These are phyloP conservation scores for Elysia chlorotica DNA, from an alignment of 1,140 invertebrate species.

Conservation along the genomic window DNA sequence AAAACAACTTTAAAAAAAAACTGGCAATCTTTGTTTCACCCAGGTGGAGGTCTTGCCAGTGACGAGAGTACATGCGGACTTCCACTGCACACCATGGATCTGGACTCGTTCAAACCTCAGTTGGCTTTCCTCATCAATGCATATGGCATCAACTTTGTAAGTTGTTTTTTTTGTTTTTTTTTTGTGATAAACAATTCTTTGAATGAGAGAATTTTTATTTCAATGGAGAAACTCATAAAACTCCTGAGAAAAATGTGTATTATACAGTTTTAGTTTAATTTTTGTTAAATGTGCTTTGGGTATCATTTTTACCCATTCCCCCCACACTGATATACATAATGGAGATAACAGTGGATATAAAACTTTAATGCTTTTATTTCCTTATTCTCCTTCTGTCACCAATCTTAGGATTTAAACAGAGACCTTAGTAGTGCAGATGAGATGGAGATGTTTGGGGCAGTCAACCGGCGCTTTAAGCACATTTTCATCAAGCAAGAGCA, in stretches of 20 bases:
- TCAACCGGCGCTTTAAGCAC: constrained; percentile 55
- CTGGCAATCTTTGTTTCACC: not conserved
- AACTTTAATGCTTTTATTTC: too few species aligned
- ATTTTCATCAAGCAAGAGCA: constrained; percentile 58
- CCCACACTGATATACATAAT: too few species aligned
- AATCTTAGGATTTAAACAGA: constrained; percentile 53
- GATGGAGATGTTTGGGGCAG: constrained; percentile 60
- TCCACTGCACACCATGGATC: constrained; percentile 52
- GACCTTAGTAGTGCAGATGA: constrained; percentile 57
- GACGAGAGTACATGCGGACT: constrained; percentile 48
- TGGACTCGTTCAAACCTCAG: constrained; percentile 50
- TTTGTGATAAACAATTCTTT: too few species aligned
- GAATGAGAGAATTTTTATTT: too few species aligned
- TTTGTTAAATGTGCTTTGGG: not conserved
- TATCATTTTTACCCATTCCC: not conserved
- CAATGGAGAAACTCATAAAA: too few species aligned
- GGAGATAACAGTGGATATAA: too few species aligned
- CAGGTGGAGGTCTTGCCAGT: constrained; percentile 53
- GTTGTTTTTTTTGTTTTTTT: constrained; percentile 18
- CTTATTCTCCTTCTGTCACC: too few species aligned
- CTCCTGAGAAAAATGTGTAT: not conserved
- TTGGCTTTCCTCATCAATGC: constrained; percentile 54
- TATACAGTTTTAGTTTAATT: not conserved
- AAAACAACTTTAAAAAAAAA: too few species aligned
- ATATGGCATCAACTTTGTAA: constrained; percentile 59